Base-by-base conservation (phyloP, 2,797 vertebrate species). In the Molossus molossus region DNA sequence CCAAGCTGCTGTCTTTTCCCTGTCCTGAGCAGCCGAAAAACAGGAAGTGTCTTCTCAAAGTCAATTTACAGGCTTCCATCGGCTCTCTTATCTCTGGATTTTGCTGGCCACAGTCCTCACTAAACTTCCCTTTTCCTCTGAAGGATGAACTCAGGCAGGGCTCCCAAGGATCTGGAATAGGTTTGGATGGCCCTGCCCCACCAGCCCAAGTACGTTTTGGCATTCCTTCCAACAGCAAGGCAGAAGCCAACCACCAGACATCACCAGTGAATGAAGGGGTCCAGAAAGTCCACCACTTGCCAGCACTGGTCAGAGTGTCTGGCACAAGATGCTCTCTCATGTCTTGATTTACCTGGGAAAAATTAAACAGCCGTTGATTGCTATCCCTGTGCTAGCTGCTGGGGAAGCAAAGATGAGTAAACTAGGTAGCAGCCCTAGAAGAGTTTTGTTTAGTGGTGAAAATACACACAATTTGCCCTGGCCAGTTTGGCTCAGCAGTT, bases 21-120 rank as follows among this genome's bases (percentile, higher is more conserved):
- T 25, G 5, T 76, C 84, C 20, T 65, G 55, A 90, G 79, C 33
- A 75, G 73, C 58, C 33, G 33, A 83, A 94, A 92, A 87, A 64
- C 57, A 53, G 89, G 33, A 64, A 23, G 12, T 57, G n/a, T 25
- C 77, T 82, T 90, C 25, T 67, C 17, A 0, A 57, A 92, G 55
- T 67, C 14, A 2, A 65, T 53, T 45, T 53, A 62, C 0, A 40
- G 37, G 65, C 57, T 48, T 80, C 73, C 60, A 23, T 55, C 58
- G 33, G 70, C 69, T 70, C 27, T 1, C 85, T 70, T 40, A 25
- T 87, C 81, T 65, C 87, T 57, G 55, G 53, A 25, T 48, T 20
- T 20, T 57, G 67, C 69, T 29, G 45, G 65, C 21, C 81, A 33
- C 50, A 55, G 82, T 23, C 45, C 67, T 93, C 60, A 65, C 25